Evolutionary conservation across 2,797 vertebrate species (phyloP).

Genomic region (Hozukius guyotensis): DNA sequence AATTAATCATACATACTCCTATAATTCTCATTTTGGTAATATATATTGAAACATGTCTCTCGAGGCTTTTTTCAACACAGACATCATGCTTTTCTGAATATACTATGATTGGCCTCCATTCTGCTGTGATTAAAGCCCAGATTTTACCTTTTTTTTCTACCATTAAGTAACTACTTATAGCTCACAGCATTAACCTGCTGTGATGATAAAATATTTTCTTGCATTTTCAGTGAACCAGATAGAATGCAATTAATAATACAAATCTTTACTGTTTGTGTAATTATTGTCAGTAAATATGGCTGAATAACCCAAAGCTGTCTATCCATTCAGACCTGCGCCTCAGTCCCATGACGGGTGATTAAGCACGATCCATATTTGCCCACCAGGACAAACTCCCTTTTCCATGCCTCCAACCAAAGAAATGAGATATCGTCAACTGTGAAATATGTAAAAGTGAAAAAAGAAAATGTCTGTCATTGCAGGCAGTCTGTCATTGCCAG

Average conservation of each 20-base stretch:
- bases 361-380: conserved; percentile 38
- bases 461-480: conserved; percentile 56
- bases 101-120: neutral
- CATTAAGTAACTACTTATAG: neutral
- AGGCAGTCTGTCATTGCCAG: conserved; percentile 74
- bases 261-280: conserved; percentile 27
- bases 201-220: neutral
- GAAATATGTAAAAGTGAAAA: conserved; percentile 62
- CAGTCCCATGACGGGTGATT: conserved; percentile 44
- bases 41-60: neutral
- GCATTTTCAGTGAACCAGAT: conserved; percentile 3
- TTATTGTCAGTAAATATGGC: conserved; percentile 29
- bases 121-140: neutral
- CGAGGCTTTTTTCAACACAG: neutral
- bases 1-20: neutral
- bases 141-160: neutral
- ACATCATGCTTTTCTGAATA: neutral
- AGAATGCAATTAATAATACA: conserved; percentile 1
- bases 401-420: conserved; percentile 52
- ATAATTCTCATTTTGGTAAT: neutral
- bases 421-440: conserved; percentile 56
- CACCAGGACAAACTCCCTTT: conserved; percentile 41
- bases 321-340: conserved; percentile 30
- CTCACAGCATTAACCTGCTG: conserved; percentile 10
- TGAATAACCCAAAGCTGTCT: conserved; percentile 32